Conservation (phyloP, 2,113 vertebrate genomes). For the Stigmatopora argus region DNA sequence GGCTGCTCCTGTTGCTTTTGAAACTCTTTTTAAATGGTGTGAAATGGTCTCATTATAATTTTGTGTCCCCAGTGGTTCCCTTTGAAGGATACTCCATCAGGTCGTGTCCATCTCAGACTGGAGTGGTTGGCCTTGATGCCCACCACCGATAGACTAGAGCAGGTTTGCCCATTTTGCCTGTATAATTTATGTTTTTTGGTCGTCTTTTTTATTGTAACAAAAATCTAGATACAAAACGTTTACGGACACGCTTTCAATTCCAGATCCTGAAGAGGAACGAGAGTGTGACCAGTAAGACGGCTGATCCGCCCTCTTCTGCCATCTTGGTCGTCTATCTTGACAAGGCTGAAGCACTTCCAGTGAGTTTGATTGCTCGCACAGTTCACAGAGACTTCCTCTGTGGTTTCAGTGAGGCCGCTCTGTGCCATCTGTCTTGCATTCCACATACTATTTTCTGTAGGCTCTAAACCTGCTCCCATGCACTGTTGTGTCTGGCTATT, state of each 20-base stretch:
- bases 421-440: constrained; percentile 37
- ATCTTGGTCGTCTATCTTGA: constrained; percentile 87
- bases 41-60: neutral
- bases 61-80: constrained; percentile 77
- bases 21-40: neutral
- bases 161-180: constrained; percentile 62
- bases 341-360: constrained; percentile 84
- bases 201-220: neutral
- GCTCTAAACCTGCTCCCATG: constrained; percentile 3
- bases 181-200: neutral
- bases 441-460: constrained; percentile 13
- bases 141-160: constrained; percentile 71
- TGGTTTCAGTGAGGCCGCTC: constrained; percentile 25
- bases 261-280: constrained; percentile 79
- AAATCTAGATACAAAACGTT: neutral
- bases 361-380: constrained; percentile 45
- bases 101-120: constrained; percentile 78
- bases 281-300: constrained; percentile 62
- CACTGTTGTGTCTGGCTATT: neutral
- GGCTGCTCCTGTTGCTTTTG: neutral
- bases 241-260: neutral
- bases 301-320: constrained; percentile 80
- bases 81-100: constrained; percentile 74
- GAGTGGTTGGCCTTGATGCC: constrained; percentile 81
- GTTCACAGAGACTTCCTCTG: constrained; percentile 46